Evolutionary conservation across 2,113 vertebrate species (phyloP), one percentile per base, ranked within the genome.

Genomic region (Psammodynastes pulverulentus): DNA sequence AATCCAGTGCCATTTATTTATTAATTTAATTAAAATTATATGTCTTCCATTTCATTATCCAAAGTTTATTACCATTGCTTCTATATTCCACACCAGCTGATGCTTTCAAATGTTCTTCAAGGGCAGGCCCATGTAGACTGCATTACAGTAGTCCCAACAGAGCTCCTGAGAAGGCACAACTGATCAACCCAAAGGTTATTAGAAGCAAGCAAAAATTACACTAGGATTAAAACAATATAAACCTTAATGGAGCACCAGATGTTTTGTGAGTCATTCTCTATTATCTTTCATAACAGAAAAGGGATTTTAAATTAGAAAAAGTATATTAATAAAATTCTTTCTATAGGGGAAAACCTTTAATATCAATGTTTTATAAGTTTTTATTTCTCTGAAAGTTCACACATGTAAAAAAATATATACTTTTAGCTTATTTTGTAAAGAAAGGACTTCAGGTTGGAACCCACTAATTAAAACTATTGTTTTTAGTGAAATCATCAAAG

Each of bases 151-250:
- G 34, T 43, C 34, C 72, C 34, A 43, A 21, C 17, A 39, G 34
- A 79, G 34, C 34, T 21, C 72, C 43, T 3, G 3, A 43, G 7
- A n/a, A 79, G 17, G 17, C 17, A 43, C 34, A 79, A 79, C 5
- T 39, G 15, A 79, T 39, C 7, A 79, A 79, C 67, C 15, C 34
- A 79, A 62, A 21, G 17, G 17, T 95, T 94, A 94, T 92, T 92
- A 92, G 92, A 88, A 91, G 93, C 91, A 94, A 92, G 95, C 96
- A 95, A 53, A 93, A 91, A 54, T 94, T 96, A 94, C 56, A 88
- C 93, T 90, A 79, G 56, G 34, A 21, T 95, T 88, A 95, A 93
- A 96, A 93, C 54, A 89, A 86, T 88, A 90, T 84, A 94, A 88
- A 87, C 93, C 79, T 90, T 85, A 88, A 84, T 87, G 88, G 46